Conservation (phyloP, 2,797 vertebrate species). For the Eremophila alpestris region DNA sequence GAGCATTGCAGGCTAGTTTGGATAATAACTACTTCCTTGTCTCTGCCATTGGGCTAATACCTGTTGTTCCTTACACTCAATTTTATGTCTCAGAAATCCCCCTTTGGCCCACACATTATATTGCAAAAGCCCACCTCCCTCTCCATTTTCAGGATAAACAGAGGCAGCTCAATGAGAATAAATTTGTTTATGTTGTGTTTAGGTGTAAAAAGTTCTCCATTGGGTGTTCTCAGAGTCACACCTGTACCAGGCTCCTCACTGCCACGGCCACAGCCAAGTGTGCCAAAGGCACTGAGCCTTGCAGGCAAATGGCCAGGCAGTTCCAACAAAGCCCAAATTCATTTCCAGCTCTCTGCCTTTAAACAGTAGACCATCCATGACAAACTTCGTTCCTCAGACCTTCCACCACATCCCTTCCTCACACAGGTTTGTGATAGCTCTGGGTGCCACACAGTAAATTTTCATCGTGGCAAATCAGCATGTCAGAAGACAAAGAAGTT, state of each 20-base stretch:
- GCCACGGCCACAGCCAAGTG: rapidly evolving
- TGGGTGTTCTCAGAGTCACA: neutral
- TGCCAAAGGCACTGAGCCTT: neutral
- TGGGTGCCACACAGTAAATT: neutral
- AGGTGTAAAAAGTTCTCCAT: neutral
- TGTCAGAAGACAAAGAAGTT: neutral
- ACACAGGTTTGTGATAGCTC: neutral
- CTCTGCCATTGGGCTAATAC: neutral
- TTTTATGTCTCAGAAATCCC: neutral
- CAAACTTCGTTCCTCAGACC: neutral
- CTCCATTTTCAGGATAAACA: neutral
- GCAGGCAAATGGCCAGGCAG: neutral
- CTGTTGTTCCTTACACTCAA: neutral
- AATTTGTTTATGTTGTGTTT: neutral
- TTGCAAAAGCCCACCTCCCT: rapidly evolving
- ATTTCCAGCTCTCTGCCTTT: neutral
- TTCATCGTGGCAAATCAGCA: neutral
- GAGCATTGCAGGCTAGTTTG: neutral
- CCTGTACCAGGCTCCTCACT: neutral
- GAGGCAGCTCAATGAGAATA: neutral
- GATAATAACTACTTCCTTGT: neutral
- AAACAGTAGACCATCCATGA: neutral
- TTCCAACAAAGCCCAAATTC: neutral
- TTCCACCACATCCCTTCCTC: neutral
- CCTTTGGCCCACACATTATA: neutral